Percentiles rank a stretch among this genome's conserved stretches.
Conservation (phyloP, 2,888 invertebrate genomes). For the Amphiduros pacificus region DNA sequence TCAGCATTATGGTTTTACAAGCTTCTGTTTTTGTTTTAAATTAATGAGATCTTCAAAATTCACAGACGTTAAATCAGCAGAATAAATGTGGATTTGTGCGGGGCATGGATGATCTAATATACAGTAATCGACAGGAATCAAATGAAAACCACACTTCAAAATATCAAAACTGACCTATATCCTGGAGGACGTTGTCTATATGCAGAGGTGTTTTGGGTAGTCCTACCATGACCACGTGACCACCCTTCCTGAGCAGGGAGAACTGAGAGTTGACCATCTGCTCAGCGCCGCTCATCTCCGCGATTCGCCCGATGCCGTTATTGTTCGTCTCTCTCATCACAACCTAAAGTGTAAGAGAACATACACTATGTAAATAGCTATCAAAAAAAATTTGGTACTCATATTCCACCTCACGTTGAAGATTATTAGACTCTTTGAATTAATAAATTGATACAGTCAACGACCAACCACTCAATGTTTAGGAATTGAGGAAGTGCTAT, state of each 20-base stretch:
- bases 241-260: constrained; percentile 48
- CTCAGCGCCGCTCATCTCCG: constrained; percentile 48
- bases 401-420: too few species aligned
- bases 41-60: too few species aligned
- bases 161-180: constrained; percentile 39
- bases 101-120: too few species aligned
- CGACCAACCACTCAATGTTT: too few species aligned
- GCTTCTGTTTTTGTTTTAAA: too few species aligned
- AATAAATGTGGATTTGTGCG: too few species aligned
- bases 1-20: too few species aligned
- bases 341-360: constrained; percentile 29
- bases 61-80: too few species aligned
- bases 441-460: too few species aligned
- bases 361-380: neutral
- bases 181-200: constrained; percentile 46
- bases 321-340: constrained; percentile 42
- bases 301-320: constrained; percentile 47
- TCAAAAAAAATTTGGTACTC: too few species aligned
- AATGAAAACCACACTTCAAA: neutral
- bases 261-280: constrained; percentile 44
- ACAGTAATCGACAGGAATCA: too few species aligned
- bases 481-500: neutral
- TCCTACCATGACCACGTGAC: constrained; percentile 45
- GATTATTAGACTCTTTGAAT: too few species aligned
- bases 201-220: constrained; percentile 49